These are phyloP conservation scores for Drosophila lowei DNA, from an alignment of 1,140 invertebrate species.

Conservation along the genomic window DNA sequence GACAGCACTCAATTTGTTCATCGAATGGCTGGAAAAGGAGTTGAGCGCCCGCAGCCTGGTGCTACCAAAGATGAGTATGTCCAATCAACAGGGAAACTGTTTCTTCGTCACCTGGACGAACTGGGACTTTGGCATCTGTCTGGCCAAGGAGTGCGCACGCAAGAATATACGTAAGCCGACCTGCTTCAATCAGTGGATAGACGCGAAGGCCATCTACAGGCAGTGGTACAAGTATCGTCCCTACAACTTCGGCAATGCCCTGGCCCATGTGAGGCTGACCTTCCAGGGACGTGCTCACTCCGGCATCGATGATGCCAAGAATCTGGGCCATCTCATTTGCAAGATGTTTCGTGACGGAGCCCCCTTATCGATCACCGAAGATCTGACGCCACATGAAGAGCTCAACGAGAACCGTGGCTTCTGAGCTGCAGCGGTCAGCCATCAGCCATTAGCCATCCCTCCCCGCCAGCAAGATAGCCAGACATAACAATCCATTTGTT, in stretches of 20 bases:
- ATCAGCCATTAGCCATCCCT: slow-evolving; percentile 14
- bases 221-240: slow-evolving; percentile 83
- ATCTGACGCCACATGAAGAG: slow-evolving; percentile 80
- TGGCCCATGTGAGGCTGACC: slow-evolving; percentile 84
- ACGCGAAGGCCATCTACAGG: slow-evolving; percentile 81
- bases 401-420: slow-evolving; percentile 75
- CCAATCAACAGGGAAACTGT: slow-evolving; percentile 72
- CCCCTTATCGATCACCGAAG: slow-evolving; percentile 83
- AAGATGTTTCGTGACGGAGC: slow-evolving; percentile 85
- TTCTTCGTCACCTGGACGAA: slow-evolving; percentile 84
- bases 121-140: slow-evolving; percentile 84
- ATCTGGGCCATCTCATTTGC: slow-evolving; percentile 85
- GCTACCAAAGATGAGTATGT: slow-evolving; percentile 73
- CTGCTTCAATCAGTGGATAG: slow-evolving; percentile 84
- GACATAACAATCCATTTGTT: too few species aligned
- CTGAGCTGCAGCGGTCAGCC: slow-evolving; percentile 33
- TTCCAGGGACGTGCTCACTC: slow-evolving; percentile 87
- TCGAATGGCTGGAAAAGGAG: slow-evolving; percentile 83
- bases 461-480: too few species aligned
- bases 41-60: slow-evolving; percentile 72
- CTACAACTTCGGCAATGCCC: slow-evolving; percentile 84
- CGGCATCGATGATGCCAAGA: slow-evolving; percentile 86
- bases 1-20: slow-evolving; percentile 83
- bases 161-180: slow-evolving; percentile 81
- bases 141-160: slow-evolving; percentile 83